Evolutionary conservation across 2,888 invertebrate species (phyloP), one percentile per base, ranked within the genome.

Genomic region (Nezara viridula): DNA sequence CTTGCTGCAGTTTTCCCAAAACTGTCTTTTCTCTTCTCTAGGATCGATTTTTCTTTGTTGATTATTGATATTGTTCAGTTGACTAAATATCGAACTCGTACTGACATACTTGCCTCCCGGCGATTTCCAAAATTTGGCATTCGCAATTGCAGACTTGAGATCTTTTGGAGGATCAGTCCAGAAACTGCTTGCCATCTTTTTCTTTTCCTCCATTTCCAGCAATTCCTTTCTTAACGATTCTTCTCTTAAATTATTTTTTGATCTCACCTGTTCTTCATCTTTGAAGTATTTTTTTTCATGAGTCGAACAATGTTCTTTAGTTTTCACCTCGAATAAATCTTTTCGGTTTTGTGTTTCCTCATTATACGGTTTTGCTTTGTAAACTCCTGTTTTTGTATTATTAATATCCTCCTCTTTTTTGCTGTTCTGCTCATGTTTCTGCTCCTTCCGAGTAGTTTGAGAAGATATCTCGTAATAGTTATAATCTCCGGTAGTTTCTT

Each of bases 1-100:
- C 37, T 90, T 90, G 44, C 89, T 77, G 77, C 90, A 90, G 47
- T 88, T 90, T 77, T 90, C 90, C 90, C 90, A 90, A 88, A 90
- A 90, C 85, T 87, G 90, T 12, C 90, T 60, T 55, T 90, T 90
- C 60, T 90, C 90, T 55, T 90, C 90, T 37, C 90, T 86, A 12
- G 90, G 90, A 32, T 89, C 89, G n/a, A 89, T 88, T 88, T 88
- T 90, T 55, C 87, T 89, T 27, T 73, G 50, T 37, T 88, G 88
- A 50, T 90, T 90, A 21, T 88, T 81, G 27, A 88, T 55, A 27
- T 90, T 88, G 86, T 90, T 90, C 27, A 90, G 60, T 40, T 89
- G 88, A 27, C 88, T 89, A 60, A 90, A 90, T 89, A 90, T 90
- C 37, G 88, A 27, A 88, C 90, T 90, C 40, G 90, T 89, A n/a